Base-by-base conservation (phyloP, 2,797 vertebrate species). In the Dermochelys coriacea region DNA sequence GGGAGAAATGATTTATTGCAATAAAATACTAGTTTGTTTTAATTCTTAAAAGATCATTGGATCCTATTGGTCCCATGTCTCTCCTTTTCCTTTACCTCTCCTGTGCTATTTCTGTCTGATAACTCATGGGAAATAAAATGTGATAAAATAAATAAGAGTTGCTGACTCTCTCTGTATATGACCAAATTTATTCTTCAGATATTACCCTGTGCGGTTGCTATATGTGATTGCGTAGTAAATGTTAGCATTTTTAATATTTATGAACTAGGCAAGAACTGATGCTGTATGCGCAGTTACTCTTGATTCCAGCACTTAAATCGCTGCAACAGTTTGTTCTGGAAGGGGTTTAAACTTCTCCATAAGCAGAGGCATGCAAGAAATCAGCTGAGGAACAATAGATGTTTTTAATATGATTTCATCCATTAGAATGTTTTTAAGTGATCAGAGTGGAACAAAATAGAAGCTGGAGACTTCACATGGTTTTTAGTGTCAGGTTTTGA, bases 51-150 rank as follows among this genome's bases (percentile, higher is more conserved):
- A 2, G 18, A 82, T 68, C 4, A 8, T 27, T 12, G 2, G 4
- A 85, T 92, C 16, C 18, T 82, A 10, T 25, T 80, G 61, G 61
- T 45, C 6, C 51, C 52, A 1, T 21, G 34, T 9, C 61, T 12
- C 45, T 87, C 47, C 68, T 87, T 12, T 8, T 90, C 74, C 80
- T n/a, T 11, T 5, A 11, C 12, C 79, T 18, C 54, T 52, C 59
- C 1, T 2, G 71, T 5, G 77, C 25, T 57, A 47, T 41, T 77
- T 18, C 3, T 85, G 23, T 77, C 18, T 7, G 74, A 5, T 74
- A 90, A 88, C 52, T 93, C 12, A 93, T 74, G 57, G 7, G 82
- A 90, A 79, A 18, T 49, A 82, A 91, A 79, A 15, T 52, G 1
- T 21, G 61, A 57, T 3, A 75, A 3, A 1, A 45, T 10, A 86